phyloP scores from a whole-genome alignment of 2,888 invertebrate genomes.

The Drosophila mulleri region DNA sequence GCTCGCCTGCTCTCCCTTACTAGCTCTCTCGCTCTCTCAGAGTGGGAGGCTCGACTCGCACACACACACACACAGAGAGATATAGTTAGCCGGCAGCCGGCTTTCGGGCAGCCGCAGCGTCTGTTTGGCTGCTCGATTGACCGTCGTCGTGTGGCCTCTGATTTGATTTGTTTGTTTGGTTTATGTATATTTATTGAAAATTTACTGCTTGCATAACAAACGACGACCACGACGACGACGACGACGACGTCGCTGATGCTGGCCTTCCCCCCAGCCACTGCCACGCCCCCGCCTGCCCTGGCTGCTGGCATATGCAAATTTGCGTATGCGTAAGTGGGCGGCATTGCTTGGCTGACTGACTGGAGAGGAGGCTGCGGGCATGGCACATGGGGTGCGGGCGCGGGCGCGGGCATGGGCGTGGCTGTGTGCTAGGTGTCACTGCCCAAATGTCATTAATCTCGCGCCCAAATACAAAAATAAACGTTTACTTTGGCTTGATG shows the following conservation, averaged over 20 bases:
- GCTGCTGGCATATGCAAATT: slow-evolving; percentile 61
- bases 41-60: slow-evolving; percentile 65
- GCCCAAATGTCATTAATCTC: slow-evolving; percentile 73
- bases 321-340: slow-evolving; percentile 61
- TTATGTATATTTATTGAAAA: slow-evolving; percentile 78
- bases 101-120: slow-evolving; percentile 36
- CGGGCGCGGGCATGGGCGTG: background rate
- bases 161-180: slow-evolving; percentile 73
- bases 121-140: slow-evolving; percentile 62
- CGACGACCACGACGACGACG: slow-evolving; percentile 53
- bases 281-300: background rate
- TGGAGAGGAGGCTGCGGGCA: background rate
- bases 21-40: slow-evolving; percentile 1
- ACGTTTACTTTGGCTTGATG: slow-evolving; percentile 68
- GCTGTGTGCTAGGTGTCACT: slow-evolving; percentile 20
- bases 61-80: slow-evolving; percentile 15
- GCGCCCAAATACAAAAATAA: slow-evolving; percentile 56
- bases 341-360: slow-evolving; percentile 30
- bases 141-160: slow-evolving; percentile 49
- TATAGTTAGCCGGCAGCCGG: slow-evolving; percentile 27
- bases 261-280: slow-evolving; percentile 9
- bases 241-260: slow-evolving; percentile 38
- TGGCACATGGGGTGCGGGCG: no score
- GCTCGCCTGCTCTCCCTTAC: background rate
- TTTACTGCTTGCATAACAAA: slow-evolving; percentile 77